Base-by-base conservation (phyloP, 1,140 invertebrate genomes). In the Pseudachorutes palmiensis region DNA sequence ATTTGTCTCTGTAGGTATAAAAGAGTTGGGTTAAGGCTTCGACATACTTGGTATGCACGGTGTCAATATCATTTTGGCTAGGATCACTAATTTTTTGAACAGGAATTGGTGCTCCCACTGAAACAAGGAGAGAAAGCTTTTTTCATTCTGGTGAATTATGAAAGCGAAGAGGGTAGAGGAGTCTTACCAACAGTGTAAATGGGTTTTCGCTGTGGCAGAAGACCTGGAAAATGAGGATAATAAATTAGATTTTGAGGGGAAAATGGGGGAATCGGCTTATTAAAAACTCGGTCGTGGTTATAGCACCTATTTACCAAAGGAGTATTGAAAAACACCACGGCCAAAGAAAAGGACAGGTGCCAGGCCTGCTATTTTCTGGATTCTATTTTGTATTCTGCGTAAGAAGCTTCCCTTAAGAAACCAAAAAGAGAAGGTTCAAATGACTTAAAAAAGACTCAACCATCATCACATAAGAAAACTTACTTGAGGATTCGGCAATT, bases 311-410 rank as follows among this genome's bases (percentile, higher is more conserved):
- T 14, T 75, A 0, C 94, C 94, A 78, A 92, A 92, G 0, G 83
- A 84, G 75, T 95, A 94, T 73, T 94, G 91, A 74, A 97, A 91
- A 31, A 96, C 80, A 0, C 94, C 93, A 67, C 93, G 79, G 1
- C 94, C 94, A 36, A 87, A 79, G 22, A 91, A 86, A 24, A 94
- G 74, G 26, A 91, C 83, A 0, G 90, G 89, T 0, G 90, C 88
- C 16, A 95, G 80, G 29, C 91, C 90, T 0, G 88, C 83, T 0
- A 80, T 62, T 74, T 84, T 83, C 32, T 86, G 88, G 1, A 92
- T 75, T 14, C 76, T 79, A 58, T 88, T 82, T 78, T 96, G 93
- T 16, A 90, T 70, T 12, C 77, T 81, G 16, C 87, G 79, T 0
- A 95, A 71, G 0, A 76, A 68, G 1, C 89, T 88, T 22, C 89